Conservation (phyloP, 2,888 invertebrate genomes). For the Himalopsyche japonica region DNA sequence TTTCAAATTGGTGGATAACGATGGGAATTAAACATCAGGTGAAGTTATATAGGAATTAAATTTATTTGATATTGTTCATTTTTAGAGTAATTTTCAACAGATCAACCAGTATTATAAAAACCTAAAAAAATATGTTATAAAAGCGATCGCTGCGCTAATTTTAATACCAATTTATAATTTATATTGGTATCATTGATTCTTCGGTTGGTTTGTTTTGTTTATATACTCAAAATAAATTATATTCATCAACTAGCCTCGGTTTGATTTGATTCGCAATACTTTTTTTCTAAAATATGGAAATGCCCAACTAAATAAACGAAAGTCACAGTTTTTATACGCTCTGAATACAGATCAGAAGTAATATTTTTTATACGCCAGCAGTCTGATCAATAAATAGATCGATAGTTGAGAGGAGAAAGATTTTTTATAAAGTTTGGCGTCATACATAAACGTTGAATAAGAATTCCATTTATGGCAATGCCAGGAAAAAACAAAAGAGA, state of each 20-base stretch:
- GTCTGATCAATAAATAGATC: not conserved
- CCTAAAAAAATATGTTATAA: too few relatives aligned
- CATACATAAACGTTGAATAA: conserved; percentile 8
- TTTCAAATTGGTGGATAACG: too few relatives aligned
- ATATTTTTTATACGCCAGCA: not conserved
- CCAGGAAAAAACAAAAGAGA: not conserved
- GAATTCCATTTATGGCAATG: not conserved
- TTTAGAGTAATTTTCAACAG: too few relatives aligned
- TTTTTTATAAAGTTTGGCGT: not conserved
- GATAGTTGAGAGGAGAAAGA: not conserved
- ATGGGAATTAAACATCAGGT: too few relatives aligned
- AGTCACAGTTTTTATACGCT: not conserved
- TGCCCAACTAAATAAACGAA: not conserved
- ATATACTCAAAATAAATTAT: not conserved
- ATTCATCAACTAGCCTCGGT: not conserved
- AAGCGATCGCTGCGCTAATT: too few relatives aligned
- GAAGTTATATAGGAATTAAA: too few relatives aligned
- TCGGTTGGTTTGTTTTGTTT: too few relatives aligned
- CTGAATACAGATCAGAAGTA: not conserved
- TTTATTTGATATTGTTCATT: too few relatives aligned
- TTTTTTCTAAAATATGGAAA: not conserved
- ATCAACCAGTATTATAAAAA: too few relatives aligned
- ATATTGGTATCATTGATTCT: too few relatives aligned
- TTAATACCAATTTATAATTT: too few relatives aligned
- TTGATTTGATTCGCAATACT: not conserved